Base-by-base conservation (phyloP, 1,140 invertebrate genomes). In the Drosophila bifasciata region DNA sequence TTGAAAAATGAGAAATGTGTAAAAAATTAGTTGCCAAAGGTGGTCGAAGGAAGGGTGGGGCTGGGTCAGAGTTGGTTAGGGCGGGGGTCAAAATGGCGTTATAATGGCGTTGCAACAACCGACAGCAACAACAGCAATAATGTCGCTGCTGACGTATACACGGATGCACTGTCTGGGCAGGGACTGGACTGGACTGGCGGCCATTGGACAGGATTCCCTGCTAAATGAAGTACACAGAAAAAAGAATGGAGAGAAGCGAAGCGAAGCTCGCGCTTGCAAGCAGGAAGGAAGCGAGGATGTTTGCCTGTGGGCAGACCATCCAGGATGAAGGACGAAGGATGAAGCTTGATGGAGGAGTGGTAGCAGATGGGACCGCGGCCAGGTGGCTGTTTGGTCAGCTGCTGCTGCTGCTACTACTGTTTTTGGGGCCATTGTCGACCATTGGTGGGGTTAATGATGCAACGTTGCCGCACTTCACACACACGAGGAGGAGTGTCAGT, bases 91-190 rank as follows among this genome's bases (percentile, higher is more conserved):
- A 84, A 84, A 83, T 83, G 76, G 79, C 79, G 76, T 60, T 84
- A 83, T 83, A 84, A 83, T 83, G 76, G 79, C 79, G 76, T 60
- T 74, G 62, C 63, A 76, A 69, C 72, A 62, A 57, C 63, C 59
- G 32, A 39, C 44, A 44, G 76, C 43, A 64, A 44, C 81, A 85
- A 62, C 78, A 74, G 74, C 81, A 86, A 86, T 86, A 86, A 86
- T 86, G 81, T 86, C 83, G 58, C 62, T 78, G 81, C 64, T 86
- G 83, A 88, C 81, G 74, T 88, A 75, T 71, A 86, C 81, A 86
- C 69, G 81, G 83, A 83, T 86, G 83, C 63, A 71, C 69, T 86
- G 81, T 86, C 81, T 86, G 81, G 55, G 49, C 59, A 57, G 76
- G 83, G 50, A 23, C 60, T 56, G 41, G 19, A 9, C 21, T 32